Conservation (phyloP, 1,140 invertebrate genomes). For the Tribolium madens region DNA sequence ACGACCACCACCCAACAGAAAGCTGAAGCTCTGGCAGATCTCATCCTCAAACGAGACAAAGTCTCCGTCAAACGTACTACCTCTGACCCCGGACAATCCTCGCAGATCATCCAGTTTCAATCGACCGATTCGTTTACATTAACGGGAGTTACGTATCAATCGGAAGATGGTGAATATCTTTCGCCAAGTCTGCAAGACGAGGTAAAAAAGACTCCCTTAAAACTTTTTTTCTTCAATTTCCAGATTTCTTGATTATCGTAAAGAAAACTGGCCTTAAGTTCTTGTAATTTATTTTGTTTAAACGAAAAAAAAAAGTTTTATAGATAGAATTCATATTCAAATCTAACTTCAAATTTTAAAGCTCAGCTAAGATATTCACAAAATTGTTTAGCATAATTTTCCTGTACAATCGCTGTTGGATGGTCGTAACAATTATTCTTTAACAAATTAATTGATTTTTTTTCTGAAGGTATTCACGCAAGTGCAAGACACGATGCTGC, state of each 20-base stretch:
- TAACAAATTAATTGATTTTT: too few relatives aligned
- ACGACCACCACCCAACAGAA: slow-evolving; percentile 71
- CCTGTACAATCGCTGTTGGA: too few relatives aligned
- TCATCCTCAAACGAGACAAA: slow-evolving; percentile 74
- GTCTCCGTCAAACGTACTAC: slow-evolving; percentile 74
- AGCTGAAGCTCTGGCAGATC: slow-evolving; percentile 69
- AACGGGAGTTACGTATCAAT: slow-evolving; percentile 73
- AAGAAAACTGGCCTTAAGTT: too few relatives aligned
- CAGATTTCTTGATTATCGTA: too few relatives aligned
- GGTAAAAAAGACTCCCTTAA: neutral
- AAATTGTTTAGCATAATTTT: too few relatives aligned
- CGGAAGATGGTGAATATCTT: slow-evolving; percentile 78
- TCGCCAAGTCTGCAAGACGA: slow-evolving; percentile 81
- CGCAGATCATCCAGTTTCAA: slow-evolving; percentile 71
- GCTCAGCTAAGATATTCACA: too few relatives aligned
- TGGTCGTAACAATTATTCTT: too few relatives aligned
- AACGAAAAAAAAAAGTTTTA: too few relatives aligned
- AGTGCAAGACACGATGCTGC: slow-evolving; percentile 77
- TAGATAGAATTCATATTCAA: too few relatives aligned
- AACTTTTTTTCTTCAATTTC: too few relatives aligned
- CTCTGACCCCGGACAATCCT: slow-evolving; percentile 76
- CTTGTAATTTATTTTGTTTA: too few relatives aligned
- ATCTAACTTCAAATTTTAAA: too few relatives aligned
- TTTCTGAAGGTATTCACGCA: slow-evolving; percentile 74
- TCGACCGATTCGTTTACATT: slow-evolving; percentile 71